Evolutionary conservation across 2,888 invertebrate genomes (phyloP), one percentile per base, ranked within the genome.

Genomic region (Pyrrhia umbra): DNA sequence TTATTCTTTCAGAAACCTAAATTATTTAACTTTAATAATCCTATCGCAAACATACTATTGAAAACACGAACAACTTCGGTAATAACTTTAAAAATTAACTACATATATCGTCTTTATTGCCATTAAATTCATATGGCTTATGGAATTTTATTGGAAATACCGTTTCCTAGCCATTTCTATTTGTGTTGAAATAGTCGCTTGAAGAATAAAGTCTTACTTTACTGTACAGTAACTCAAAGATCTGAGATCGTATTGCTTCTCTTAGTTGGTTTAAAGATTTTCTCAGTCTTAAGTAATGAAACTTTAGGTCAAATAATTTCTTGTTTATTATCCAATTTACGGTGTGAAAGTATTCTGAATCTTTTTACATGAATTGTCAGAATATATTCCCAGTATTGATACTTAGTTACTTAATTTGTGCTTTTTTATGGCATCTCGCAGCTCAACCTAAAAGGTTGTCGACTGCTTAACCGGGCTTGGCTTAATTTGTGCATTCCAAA

Each of bases 51-150:
- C 6, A 30, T n/a, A 18, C 8, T 16, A 0, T 54, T 50, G 27
- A 39, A 46, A 37, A 42, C 10, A 34, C 15, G 37, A 21, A 13
- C 16, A 47, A 72, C 42, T 55, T 60, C 1, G 0, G n/a, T 51
- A 46, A 42, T 73, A 70, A 73, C 49, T 59, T 55, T 23, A 30
- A n/a, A 67, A 55, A 34, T 67, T 59, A 65, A 55, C 49, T 71
- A 21, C 66, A 64, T 69, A 27, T 39, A 45, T 60, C 54, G 59
- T 20, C 10, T 49, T 57, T 69, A 65, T 40, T 46, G 40, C 60
- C 16, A 51, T 74, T 52, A 42, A 55, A 60, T 51, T 50, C 46
- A 50, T 49, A 34, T 18, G 47, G 6, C 18, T 50, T 72, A 54
- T 25, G 21, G 39, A 40, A 37, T 68, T 60, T 66, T 66, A 56